phyloP scores from a whole-genome alignment of 2,797 vertebrate species.

The Halcyon badia region DNA sequence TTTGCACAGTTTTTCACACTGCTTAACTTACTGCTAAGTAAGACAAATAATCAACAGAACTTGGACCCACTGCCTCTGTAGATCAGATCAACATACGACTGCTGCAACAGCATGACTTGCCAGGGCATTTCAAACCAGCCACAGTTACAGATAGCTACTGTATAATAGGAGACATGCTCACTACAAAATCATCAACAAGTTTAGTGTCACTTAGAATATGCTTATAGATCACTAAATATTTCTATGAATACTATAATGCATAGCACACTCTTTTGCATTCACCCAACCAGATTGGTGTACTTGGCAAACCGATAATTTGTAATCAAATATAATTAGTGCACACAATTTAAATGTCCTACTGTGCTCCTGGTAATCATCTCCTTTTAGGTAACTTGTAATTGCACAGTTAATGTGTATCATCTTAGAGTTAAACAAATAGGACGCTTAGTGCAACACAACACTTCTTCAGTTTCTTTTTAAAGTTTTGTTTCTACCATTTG shows the following conservation, averaged over 20 bases:
- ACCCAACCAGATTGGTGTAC: neutral
- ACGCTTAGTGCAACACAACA: neutral
- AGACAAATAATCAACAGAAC: conserved; percentile 62
- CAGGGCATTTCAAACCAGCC: conserved; percentile 72
- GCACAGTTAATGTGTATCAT: neutral
- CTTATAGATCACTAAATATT: neutral
- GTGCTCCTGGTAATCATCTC: neutral
- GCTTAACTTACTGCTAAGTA: conserved; percentile 77
- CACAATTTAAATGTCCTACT: neutral
- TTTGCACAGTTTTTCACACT: conserved; percentile 78
- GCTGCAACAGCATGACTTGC: conserved; percentile 56
- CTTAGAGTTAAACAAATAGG: conserved; percentile 8
- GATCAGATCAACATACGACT: conserved; percentile 72
- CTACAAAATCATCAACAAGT: conserved; percentile 19
- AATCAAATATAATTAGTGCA: neutral
- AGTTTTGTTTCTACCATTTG: neutral
- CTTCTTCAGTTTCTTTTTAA: neutral
- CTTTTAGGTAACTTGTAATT: neutral
- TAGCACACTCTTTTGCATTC: neutral
- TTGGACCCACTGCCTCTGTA: conserved; percentile 66
- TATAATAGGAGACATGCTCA: neutral
- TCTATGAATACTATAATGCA: neutral
- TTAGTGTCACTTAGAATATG: neutral
- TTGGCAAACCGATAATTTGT: neutral
- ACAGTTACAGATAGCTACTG: conserved; percentile 17